phyloP scores from a whole-genome alignment of 2,888 invertebrate genomes.

The Idaea dimidiata region DNA sequence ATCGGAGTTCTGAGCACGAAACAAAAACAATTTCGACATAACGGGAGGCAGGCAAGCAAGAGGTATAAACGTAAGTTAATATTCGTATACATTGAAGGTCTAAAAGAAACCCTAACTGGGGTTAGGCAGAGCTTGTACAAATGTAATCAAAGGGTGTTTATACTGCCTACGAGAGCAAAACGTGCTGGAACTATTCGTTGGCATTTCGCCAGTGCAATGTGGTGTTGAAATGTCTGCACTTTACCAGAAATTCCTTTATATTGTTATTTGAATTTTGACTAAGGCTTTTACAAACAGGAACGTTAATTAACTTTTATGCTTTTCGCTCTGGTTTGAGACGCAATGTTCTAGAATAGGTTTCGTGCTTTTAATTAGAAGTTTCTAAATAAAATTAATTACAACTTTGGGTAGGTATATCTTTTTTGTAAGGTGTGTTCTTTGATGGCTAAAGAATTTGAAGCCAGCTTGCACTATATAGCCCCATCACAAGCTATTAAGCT shows the following conservation, averaged over 20 bases:
- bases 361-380: background rate
- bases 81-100: background rate
- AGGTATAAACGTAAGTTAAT: background rate
- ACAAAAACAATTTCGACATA: background rate
- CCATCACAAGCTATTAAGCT: too few relatives aligned
- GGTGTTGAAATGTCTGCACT: slow-evolving; percentile 19
- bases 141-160: background rate
- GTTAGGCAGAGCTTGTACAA: slow-evolving; percentile 3
- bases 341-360: background rate
- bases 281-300: slow-evolving; percentile 8
- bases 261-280: slow-evolving; percentile 20
- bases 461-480: background rate
- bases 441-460: background rate
- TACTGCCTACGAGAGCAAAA: slow-evolving; percentile 14
- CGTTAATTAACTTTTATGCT: background rate
- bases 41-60: background rate
- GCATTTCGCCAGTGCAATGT: slow-evolving; percentile 18
- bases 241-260: slow-evolving; percentile 13
- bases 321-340: background rate
- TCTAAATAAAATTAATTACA: background rate
- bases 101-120: background rate
- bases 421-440: background rate
- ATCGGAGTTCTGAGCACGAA: background rate
- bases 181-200: slow-evolving; percentile 19
- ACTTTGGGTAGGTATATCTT: background rate